A percentile compares a stretch with the other conserved stretches of the same genome.
Evolutionary conservation across 2,797 vertebrate genomes (phyloP).

Genomic region (Graptemys geographica): DNA sequence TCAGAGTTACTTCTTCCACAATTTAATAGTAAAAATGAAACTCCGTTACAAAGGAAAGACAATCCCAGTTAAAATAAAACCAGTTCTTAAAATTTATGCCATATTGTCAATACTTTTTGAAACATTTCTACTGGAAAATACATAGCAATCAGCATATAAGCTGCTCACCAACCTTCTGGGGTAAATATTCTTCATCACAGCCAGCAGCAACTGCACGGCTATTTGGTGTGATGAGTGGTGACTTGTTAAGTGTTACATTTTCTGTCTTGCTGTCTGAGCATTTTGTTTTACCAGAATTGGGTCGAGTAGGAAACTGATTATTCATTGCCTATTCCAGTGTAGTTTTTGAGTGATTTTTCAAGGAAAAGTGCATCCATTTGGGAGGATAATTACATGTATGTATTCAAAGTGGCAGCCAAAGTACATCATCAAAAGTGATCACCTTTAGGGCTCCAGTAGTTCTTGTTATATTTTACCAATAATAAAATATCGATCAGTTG

Average conservation of each 20-base stretch:
- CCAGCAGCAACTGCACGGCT: conserved; percentile 41
- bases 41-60: not conserved
- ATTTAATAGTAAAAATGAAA: not conserved
- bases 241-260: conserved; percentile 72
- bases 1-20: not conserved
- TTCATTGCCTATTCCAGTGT: not conserved
- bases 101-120: not conserved
- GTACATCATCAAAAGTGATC: not conserved
- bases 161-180: conserved; percentile 86
- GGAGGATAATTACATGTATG: not conserved
- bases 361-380: not conserved
- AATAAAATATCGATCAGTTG: not conserved
- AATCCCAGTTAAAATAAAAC: not conserved
- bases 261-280: conserved; percentile 73
- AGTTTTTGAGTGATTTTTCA: not conserved
- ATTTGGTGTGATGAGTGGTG: conserved; percentile 47
- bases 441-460: not conserved
- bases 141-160: conserved; percentile 63
- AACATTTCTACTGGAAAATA: not conserved
- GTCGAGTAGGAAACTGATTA: conserved; percentile 66
- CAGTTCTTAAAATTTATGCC: not conserved
- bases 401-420: not conserved
- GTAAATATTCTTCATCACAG: conserved; percentile 68
- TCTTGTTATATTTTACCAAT: not conserved
- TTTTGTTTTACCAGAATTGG: conserved; percentile 65